Base-by-base conservation (phyloP, 2,888 invertebrate genomes). In the Spilosoma lubricipeda region DNA sequence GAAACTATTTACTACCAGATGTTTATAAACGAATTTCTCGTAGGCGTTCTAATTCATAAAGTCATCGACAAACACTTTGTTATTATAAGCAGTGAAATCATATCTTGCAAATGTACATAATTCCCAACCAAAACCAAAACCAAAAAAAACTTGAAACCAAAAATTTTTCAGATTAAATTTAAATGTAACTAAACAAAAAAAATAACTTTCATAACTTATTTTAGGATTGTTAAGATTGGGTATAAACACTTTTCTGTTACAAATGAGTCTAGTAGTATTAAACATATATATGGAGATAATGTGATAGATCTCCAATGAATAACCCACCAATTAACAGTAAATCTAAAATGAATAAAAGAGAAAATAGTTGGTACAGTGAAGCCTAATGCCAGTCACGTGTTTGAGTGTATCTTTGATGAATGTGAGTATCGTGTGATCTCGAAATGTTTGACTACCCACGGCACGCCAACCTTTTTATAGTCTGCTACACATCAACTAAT, bases 361-460 rank as follows among this genome's bases (percentile, higher is more conserved):
- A 67, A 67, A 67, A 30, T 27, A 67, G 20, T 45, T 27, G 2
- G 7, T 8, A 18, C 30, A 67, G 30, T 27, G 15, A 18, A 23
- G 65, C 52, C 27, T 42, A 59, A 30, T 52, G 13, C 65, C 27
- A 56, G n/a, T 66, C 66, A 71, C 39, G 45, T 71, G 73, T 79
- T 77, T 77, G 45, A 71, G 45, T 23, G n/a, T 64, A 73, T 64
- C 64, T 48, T 71, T 71, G 71, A 66, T 82, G 67, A 77, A 66
- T 65, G 52, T 72, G 69, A 74, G 68, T 63, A 48, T 20, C 42
- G 48, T 71, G 69, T 30, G 69, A 67, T 67, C 70, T 74, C 72
- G 69, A 72, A 76, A 80, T 80, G 63, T 75, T 82, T 77, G 68
- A 80, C 39, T 39, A 39, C 3, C 15, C 52, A 63, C 52, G 64